Conservation (phyloP, 2,113 vertebrate species). For the Semnopithecus entellus region DNA sequence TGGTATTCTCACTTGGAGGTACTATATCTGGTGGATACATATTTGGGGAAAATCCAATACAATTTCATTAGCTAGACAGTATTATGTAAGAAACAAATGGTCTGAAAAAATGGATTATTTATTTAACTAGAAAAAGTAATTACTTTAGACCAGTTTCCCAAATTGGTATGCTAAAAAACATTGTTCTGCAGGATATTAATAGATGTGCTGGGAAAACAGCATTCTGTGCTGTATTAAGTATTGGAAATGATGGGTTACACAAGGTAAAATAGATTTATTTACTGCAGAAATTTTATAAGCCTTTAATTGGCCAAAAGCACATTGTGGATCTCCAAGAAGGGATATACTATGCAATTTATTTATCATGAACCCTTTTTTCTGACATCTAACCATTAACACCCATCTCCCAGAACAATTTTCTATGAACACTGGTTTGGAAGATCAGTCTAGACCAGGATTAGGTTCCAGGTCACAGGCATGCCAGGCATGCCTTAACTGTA, state of each 20-base stretch:
- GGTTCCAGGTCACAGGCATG: background rate
- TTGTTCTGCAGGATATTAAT: conserved; percentile 75
- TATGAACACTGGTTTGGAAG: background rate
- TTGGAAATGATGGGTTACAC: conserved; percentile 67
- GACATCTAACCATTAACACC: background rate
- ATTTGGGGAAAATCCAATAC: conserved; percentile 53
- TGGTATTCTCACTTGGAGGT: background rate
- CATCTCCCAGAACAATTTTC: background rate
- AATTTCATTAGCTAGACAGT: conserved; percentile 60
- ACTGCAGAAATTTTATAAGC: conserved; percentile 49
- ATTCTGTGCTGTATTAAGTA: conserved; percentile 66
- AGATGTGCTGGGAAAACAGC: conserved; percentile 74
- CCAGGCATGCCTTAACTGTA: background rate
- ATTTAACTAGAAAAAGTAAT: conserved; percentile 75
- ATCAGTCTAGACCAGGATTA: background rate
- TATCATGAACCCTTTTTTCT: background rate
- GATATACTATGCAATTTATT: conserved; percentile 2
- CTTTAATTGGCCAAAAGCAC: conserved; percentile 63
- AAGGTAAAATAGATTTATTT: conserved; percentile 70
- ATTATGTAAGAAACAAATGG: conserved; percentile 74
- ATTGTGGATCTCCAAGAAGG: background rate
- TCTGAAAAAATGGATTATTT: conserved; percentile 74
- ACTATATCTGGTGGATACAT: background rate
- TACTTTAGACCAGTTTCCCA: conserved; percentile 70
- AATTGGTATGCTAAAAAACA: conserved; percentile 77